A percentile compares a stretch with the other conserved stretches of the same genome.
Evolutionary conservation across 2,888 invertebrate species (phyloP).

Genomic region (Podabrus alpinus): DNA sequence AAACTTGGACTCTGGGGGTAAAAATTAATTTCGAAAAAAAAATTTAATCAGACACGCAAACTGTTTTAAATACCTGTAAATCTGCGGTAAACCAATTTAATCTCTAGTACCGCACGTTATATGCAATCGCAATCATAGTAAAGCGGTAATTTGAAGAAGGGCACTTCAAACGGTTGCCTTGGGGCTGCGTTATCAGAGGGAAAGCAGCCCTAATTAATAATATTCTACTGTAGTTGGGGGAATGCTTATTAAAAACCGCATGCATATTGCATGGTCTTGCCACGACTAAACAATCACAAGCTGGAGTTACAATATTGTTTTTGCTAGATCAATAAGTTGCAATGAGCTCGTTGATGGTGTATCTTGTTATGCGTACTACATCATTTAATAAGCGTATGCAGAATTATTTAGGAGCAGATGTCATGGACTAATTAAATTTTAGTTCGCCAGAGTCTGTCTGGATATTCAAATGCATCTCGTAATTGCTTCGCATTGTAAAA

Average conservation of each 20-base stretch:
- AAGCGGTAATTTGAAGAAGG: slow-evolving; percentile 36
- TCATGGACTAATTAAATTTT: slow-evolving; percentile 1
- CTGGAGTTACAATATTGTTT: slow-evolving; percentile 23
- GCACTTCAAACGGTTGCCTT: slow-evolving; percentile 31
- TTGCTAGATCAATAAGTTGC: slow-evolving; percentile 21
- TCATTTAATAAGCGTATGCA: background rate
- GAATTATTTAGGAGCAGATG: background rate
- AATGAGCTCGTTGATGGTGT: slow-evolving; percentile 8
- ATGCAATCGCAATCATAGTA: slow-evolving; percentile 30
- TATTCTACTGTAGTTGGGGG: slow-evolving; percentile 39
- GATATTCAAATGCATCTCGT: background rate
- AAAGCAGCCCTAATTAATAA: slow-evolving; percentile 49
- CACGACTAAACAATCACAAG: slow-evolving; percentile 37
- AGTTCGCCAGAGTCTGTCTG: background rate
- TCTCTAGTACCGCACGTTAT: slow-evolving; percentile 28
- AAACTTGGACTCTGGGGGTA: background rate
- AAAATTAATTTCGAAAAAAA: slow-evolving; percentile 15
- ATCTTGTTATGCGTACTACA: slow-evolving; percentile 6
- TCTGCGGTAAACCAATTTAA: slow-evolving; percentile 36
- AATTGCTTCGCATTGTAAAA: background rate
- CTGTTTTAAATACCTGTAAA: slow-evolving; percentile 29
- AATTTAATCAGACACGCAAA: slow-evolving; percentile 8
- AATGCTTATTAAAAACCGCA: slow-evolving; percentile 50
- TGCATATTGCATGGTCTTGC: slow-evolving; percentile 46
- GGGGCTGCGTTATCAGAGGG: slow-evolving; percentile 36